Conservation (phyloP, 2,113 vertebrate genomes). For the Otolemur garnettii region DNA sequence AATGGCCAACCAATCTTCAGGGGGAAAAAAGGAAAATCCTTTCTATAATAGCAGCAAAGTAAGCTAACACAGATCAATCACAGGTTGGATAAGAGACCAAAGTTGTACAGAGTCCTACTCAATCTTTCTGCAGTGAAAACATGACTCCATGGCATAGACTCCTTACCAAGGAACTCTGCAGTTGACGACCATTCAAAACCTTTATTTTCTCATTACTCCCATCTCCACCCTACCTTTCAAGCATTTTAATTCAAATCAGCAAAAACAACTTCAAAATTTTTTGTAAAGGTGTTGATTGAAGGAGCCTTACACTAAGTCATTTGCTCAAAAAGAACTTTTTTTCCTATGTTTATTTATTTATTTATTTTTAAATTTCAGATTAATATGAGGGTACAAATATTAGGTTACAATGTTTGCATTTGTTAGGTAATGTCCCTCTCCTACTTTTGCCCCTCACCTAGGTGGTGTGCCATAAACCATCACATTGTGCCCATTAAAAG, state of each 20-base stretch:
- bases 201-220: neutral
- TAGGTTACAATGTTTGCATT: too few relatives aligned
- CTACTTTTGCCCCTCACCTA: too few relatives aligned
- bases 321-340: constrained; percentile 17
- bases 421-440: too few relatives aligned
- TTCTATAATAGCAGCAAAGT: neutral
- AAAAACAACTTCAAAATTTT: constrained; percentile 40
- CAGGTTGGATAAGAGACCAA: neutral
- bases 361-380: too few relatives aligned
- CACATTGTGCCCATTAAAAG: too few relatives aligned
- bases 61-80: constrained; percentile 52
- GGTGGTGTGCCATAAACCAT: too few relatives aligned
- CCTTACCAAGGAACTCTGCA: neutral
- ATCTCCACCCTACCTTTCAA: neutral
- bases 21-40: neutral
- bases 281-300: constrained; percentile 42
- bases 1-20: neutral
- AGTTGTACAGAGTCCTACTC: neutral
- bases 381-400: too few relatives aligned
- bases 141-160: neutral
- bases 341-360: too few relatives aligned
- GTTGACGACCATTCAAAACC: neutral
- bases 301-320: neutral
- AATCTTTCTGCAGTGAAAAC: neutral
- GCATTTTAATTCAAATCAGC: constrained; percentile 56